Base-by-base conservation (phyloP, 2,113 vertebrate species). In the Verasper variegatus region DNA sequence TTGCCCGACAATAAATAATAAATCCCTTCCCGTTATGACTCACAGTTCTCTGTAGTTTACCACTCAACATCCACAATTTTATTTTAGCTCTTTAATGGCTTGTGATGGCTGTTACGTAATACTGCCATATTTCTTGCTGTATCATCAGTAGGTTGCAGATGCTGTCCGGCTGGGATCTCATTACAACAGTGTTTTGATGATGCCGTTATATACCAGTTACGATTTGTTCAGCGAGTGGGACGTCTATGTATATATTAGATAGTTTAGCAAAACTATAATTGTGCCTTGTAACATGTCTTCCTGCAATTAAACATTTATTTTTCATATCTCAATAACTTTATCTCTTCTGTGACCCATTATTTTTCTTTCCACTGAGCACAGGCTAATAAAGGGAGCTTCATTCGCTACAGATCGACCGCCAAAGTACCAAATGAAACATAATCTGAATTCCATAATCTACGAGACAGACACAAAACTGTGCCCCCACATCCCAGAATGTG, bases 231-330 rank as follows among this genome's bases (percentile, higher is more conserved):
- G 64, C 61, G 62, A 71, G 60, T 79, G 9, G 69, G 68, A 86
- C 58, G 63, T 76, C 17, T 73, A 40, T 74, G 57, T 68, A 74
- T 15, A 64, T 83, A 74, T 64, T 26, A 23, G 40, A 64, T 78
- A 78, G 86, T 88, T 81, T 76, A 81, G 87, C 62, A 61, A 65
- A 89, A 84, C 71, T 77, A 66, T 89, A 62, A 76, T 64, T 86
- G 89, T 91, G 89, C 89, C 87, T 89, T 91, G 86, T 83, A 81
- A 71, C 77, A 85, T 42, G 88, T 92, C 91, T 91, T 92, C 86
- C 91, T 81, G 67, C 79, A 85, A 88, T 68, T 10, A 86, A 89
- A 89, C 17, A 76, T 83, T 69, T 91, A 88, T 88, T 90, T 91
- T 92, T 88, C 51, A 76, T 84, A 84, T 63, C 55, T 62, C 7